These are phyloP conservation scores for Hemicordylus capensis DNA, from an alignment of 2,113 vertebrate genomes.

Conservation along the genomic window DNA sequence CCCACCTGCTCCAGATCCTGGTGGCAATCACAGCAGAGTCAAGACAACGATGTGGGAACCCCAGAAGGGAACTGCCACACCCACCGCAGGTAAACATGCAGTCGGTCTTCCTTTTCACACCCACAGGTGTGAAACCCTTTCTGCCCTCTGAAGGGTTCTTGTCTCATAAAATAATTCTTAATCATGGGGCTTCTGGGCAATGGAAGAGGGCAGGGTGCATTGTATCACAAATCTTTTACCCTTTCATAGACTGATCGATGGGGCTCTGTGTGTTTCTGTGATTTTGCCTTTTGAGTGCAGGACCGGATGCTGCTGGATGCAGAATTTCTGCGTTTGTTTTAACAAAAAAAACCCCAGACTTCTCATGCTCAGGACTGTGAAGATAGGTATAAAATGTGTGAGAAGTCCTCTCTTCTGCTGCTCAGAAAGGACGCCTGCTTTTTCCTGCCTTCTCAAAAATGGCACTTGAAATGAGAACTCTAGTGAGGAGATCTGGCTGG, in stretches of 20 bases:
- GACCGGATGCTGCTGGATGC: background rate
- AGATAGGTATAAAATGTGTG: too few species aligned
- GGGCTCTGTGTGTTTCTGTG: background rate
- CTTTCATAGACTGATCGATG: background rate
- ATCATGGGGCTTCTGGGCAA: background rate
- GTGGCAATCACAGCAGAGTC: background rate
- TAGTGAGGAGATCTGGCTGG: too few species aligned
- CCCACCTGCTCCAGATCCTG: background rate
- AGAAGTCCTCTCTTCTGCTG: too few species aligned
- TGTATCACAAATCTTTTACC: background rate
- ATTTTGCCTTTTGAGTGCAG: background rate
- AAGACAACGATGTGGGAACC: background rate
- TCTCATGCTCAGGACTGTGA: too few species aligned
- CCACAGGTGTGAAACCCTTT: background rate
- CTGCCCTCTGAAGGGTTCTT: background rate
- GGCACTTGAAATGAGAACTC: too few species aligned
- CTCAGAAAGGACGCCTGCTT: too few species aligned
- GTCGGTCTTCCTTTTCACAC: background rate
- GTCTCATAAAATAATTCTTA: background rate
- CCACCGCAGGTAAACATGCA: constrained; percentile 29
- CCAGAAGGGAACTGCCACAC: background rate
- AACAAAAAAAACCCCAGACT: too few species aligned
- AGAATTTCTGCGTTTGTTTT: background rate
- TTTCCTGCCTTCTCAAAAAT: too few species aligned
- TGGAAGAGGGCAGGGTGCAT: background rate